Percentiles rank a stretch among this genome's conserved stretches.
These are phyloP conservation scores for Bombus vancouverensis DNA, from an alignment of 1,140 invertebrate genomes.

Conservation along the genomic window DNA sequence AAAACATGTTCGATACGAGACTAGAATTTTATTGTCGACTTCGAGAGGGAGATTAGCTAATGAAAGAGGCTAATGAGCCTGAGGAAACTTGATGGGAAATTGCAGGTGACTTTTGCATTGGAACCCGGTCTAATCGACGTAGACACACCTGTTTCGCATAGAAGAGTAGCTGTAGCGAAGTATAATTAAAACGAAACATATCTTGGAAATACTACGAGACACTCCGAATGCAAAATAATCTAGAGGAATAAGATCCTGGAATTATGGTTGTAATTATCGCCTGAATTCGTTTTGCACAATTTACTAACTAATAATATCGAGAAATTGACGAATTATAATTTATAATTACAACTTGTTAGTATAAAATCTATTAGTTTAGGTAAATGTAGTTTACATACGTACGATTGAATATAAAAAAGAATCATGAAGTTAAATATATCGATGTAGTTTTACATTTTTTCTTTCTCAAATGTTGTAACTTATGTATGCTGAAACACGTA, in stretches of 20 bases:
- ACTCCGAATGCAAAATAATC: background rate
- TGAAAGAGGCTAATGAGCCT: slow-evolving; percentile 17
- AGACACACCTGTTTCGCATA: slow-evolving; percentile 24
- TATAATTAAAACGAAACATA: background rate
- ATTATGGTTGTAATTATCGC: background rate
- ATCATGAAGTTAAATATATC: no score
- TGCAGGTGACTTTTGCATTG: slow-evolving; percentile 4
- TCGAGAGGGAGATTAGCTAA: slow-evolving; percentile 17
- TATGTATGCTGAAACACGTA: no score
- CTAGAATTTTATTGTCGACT: slow-evolving; percentile 2
- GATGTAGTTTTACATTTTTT: no score
- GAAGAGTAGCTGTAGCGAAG: background rate
- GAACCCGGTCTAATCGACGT: background rate
- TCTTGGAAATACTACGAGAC: background rate
- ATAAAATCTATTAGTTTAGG: no score
- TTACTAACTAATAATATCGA: background rate
- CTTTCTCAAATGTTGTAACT: no score
- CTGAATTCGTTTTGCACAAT: background rate
- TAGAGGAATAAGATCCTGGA: background rate
- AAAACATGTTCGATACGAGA: background rate
- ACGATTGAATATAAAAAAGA: no score
- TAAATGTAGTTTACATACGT: no score
- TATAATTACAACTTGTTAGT: no score
- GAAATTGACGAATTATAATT: background rate
- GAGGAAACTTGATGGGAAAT: slow-evolving; percentile 6